Percentiles rank a stretch among this genome's conserved stretches.
Conservation (phyloP, 2,797 vertebrate species). For the Chiroxiphia lanceolata region DNA sequence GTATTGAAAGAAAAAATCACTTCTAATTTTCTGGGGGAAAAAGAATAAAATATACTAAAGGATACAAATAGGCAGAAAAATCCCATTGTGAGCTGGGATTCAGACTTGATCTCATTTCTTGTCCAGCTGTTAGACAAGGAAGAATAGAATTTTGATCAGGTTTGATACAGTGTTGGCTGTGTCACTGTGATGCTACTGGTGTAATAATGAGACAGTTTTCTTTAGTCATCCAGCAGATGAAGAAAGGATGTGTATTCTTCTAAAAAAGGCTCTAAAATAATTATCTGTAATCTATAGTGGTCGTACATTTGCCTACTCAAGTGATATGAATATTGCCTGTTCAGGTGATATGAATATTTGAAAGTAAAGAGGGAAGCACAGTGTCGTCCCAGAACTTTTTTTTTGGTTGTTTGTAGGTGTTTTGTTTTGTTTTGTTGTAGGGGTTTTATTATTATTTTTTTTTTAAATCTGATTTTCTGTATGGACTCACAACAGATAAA, state of each 20-base stretch:
- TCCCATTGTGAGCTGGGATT: neutral
- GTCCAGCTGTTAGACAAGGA: conserved; percentile 56
- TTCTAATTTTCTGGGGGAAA: neutral
- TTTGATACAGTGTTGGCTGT: conserved; percentile 41
- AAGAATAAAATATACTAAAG: conserved; percentile 19
- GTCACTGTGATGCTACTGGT: conserved; percentile 30
- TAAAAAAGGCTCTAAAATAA: conserved; percentile 44
- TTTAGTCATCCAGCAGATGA: conserved; percentile 53
- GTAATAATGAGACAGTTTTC: conserved; percentile 58
- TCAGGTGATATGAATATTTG: neutral
- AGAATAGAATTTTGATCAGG: conserved; percentile 51
- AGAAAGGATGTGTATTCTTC: conserved; percentile 15
- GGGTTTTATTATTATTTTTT: neutral
- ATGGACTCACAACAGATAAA: neutral
- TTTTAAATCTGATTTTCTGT: neutral
- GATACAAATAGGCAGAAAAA: neutral
- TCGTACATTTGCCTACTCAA: neutral
- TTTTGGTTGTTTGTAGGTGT: neutral
- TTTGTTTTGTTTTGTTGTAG: neutral
- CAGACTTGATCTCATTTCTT: conserved; percentile 48
- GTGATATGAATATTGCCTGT: neutral
- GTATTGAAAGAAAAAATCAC: conserved; percentile 25
- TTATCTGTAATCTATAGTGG: conserved; percentile 54
- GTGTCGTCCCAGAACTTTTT: conserved; percentile 2
- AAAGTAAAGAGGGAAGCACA: conserved; percentile 11